Percentiles rank a stretch among this genome's conserved stretches.
phyloP scores from a whole-genome alignment of 2,113 vertebrate species.

The Callaeas wilsoni region DNA sequence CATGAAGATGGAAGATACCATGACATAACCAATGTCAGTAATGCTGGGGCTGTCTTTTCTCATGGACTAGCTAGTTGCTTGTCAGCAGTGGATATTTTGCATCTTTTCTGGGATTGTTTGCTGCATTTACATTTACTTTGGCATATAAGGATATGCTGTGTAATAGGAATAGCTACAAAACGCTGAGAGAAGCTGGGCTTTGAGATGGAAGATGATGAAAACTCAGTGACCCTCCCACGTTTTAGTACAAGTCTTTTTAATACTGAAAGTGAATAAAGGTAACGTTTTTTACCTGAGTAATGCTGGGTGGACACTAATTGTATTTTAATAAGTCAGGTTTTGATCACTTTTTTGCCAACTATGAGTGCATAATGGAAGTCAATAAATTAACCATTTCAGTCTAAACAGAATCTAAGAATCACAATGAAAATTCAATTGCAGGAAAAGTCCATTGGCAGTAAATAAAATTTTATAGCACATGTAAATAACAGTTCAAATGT shows the following conservation, averaged over 20 bases:
- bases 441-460: constrained; percentile 31
- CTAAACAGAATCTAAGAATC: constrained; percentile 14
- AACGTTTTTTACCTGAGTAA: not conserved
- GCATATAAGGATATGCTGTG: not conserved
- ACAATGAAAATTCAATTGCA: constrained; percentile 10
- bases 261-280: not conserved
- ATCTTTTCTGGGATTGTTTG: not conserved
- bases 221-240: not conserved
- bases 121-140: not conserved
- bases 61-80: not conserved
- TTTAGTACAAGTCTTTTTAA: not conserved
- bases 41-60: not conserved
- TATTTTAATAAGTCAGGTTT: not conserved
- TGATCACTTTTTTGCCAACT: not conserved
- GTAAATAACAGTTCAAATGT: constrained; percentile 53
- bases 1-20: not conserved
- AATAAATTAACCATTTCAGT: constrained; percentile 5
- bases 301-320: not conserved
- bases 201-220: not conserved
- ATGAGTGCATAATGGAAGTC: not conserved
- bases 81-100: not conserved
- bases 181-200: not conserved
- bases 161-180: not conserved
- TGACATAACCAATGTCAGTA: not conserved
- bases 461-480: constrained; percentile 50